Evolutionary conservation across 1,140 invertebrate genomes (phyloP).

Genomic region (Cardiocondyla obscurior): DNA sequence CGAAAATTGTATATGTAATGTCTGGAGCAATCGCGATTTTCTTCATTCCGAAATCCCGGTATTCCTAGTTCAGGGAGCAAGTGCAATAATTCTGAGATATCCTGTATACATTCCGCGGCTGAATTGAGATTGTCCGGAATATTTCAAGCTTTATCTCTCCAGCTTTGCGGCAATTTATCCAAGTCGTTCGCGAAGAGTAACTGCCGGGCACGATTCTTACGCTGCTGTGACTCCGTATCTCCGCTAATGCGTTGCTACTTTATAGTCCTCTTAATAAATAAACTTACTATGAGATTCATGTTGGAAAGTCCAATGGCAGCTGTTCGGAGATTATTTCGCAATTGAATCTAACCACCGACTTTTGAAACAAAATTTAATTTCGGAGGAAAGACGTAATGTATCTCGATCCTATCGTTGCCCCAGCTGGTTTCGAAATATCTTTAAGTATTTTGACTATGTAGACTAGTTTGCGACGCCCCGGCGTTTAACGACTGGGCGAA

Average conservation of each 20-base stretch:
- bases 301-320: not conserved
- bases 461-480: not conserved
- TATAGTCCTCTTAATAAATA: constrained; percentile 23
- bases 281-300: not conserved
- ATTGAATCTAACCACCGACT: not conserved
- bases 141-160: constrained; percentile 52
- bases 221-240: constrained; percentile 35
- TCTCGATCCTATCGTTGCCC: not conserved
- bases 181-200: constrained; percentile 35
- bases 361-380: not conserved
- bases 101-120: constrained; percentile 35
- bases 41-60: not conserved
- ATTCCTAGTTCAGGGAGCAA: not conserved
- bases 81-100: constrained; percentile 51
- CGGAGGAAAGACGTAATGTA: not conserved
- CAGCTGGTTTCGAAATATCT: not conserved
- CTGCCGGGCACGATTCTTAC: constrained; percentile 38
- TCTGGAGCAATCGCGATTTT: constrained; percentile 21
- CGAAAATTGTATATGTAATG: not conserved
- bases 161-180: constrained; percentile 48
- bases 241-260: constrained; percentile 18
- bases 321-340: not conserved
- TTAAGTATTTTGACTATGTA: not conserved
- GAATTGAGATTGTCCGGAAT: constrained; percentile 54
- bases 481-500: not conserved